Base-by-base conservation (phyloP, 2,797 vertebrate species). In the Eulemur albifrons region DNA sequence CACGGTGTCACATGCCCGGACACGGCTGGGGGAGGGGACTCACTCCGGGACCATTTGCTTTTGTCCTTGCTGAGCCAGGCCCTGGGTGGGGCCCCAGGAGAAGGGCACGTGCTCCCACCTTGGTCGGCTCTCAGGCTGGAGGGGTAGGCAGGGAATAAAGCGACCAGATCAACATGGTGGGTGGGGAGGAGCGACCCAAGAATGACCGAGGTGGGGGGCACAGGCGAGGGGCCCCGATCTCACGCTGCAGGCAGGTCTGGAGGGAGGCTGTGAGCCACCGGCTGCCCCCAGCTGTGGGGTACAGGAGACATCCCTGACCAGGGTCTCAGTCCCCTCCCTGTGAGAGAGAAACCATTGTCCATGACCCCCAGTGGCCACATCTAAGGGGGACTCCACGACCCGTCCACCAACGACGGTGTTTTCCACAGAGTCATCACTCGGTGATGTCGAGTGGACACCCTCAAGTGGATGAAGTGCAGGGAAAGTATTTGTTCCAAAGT, bases 251-350 rank as follows among this genome's bases (percentile, higher is more conserved):
- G 52, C 35, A 15, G 10, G 35, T 45, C 38, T 21, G 7, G n/a
- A n/a, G 32, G 35, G 7, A 38, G 11, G 43, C 2, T 17, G 14
- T 2, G 18, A 45, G 23, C 65, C 57, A 2, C 0, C 2, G 25
- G 30, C 0, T 3, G 14, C 17, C 45, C 57, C 11, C 17, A 7
- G n/a, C 11, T 3, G 38, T 0, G 4, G 17, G 0, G 5, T 2
- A 1, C 79, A 23, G 27, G n/a, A 45, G 67, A 54, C 67, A 54
- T 4, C 52, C 59, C 54, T 48, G 4, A 4, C 12, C 3, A 2
- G 9, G 77, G 13, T 32, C 80, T 73, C 38, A 4, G 21, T 6
- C 6, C 30, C 50, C 17, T 50, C 67, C 35, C 30, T 20, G 54
- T 8, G 3, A 18, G 69, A 57, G 40, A 35, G 30, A 23, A 21